Base-by-base conservation (phyloP, 2,888 invertebrate genomes). In the Blomia tropicalis region DNA sequence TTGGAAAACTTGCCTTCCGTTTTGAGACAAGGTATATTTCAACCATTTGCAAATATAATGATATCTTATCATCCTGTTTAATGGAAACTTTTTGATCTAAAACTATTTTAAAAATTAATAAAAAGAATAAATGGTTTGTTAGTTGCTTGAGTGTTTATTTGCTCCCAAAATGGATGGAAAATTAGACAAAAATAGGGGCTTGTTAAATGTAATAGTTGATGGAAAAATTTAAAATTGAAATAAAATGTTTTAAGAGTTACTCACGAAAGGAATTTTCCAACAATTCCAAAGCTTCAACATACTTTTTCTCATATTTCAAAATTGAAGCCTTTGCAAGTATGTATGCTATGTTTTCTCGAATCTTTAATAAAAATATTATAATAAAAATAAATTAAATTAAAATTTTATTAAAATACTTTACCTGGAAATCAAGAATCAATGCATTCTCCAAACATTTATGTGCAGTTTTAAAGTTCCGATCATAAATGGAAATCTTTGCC, bases 401-500 rank as follows among this genome's bases (percentile, higher is more conserved):
- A n/a, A n/a, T n/a, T n/a, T n/a, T 19, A 19, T 1, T 32, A 44
- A 29, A 25, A 22, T 31, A 64, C 17, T 67, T 66, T 65, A 77
- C 84, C 75, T 87, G 84, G 72, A 96, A 93, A 74, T 93, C 88
- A 71, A 87, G 85, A 71, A 91, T 91, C 17, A 95, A 76, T 63
- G 88, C 90, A 67, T 86, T 81, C 75, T 95, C 93, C 53, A 96
- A 76, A 62, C 83, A 83, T 72, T 90, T 88, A 14, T 84, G 80
- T 0, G 93, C 93, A 71, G 84, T 80, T 22, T 83, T 79, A 69
- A 80, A 86, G 68, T 77, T 75, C 62, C 73, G 72, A 70, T 77
- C 75, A 63, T 73, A 70, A 4, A 89, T 79, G 67, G 85, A 82
- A 60, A 91, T 85, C 73, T 87, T 84, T 1, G 69, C 68, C 60